These are phyloP conservation scores for Sinocyclocheilus anshuiensis DNA, from an alignment of 2,113 vertebrate genomes.

Conservation along the genomic window DNA sequence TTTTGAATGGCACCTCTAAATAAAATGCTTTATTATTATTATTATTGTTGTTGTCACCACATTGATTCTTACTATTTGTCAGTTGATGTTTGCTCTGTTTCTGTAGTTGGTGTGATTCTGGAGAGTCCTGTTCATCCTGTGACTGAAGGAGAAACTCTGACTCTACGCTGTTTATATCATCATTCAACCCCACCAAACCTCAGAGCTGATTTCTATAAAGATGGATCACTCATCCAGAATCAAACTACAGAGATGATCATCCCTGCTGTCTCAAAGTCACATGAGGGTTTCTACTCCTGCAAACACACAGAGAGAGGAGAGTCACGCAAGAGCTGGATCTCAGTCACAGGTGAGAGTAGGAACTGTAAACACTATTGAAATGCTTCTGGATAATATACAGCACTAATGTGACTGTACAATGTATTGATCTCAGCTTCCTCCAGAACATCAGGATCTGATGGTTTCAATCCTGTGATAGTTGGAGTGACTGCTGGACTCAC, in stretches of 20 bases:
- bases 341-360: slow-evolving; percentile 36
- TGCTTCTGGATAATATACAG: not conserved
- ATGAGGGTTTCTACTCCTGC: slow-evolving; percentile 45
- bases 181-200: not conserved
- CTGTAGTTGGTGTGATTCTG: slow-evolving; percentile 44
- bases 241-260: slow-evolving; percentile 41
- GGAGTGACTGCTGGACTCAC: slow-evolving; percentile 18
- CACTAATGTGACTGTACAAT: not conserved
- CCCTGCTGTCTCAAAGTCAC: slow-evolving; percentile 23
- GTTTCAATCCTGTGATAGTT: not conserved
- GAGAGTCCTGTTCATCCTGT: slow-evolving; percentile 49
- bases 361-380: not conserved
- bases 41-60: too few relatives aligned
- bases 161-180: slow-evolving; percentile 29
- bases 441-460: not conserved
- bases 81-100: not conserved
- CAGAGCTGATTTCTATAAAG: slow-evolving; percentile 41
- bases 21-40: too few relatives aligned
- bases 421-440: not conserved
- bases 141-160: slow-evolving; percentile 39
- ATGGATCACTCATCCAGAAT: not conserved
- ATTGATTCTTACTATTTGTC: too few relatives aligned
- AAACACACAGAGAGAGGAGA: slow-evolving; percentile 18
- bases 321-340: slow-evolving; percentile 45
- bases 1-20: too few relatives aligned